A percentile compares a stretch with the other conserved stretches of the same genome.
These are phyloP conservation scores for Patella depressa DNA, from an alignment of 2,888 invertebrate species.

Conservation along the genomic window DNA sequence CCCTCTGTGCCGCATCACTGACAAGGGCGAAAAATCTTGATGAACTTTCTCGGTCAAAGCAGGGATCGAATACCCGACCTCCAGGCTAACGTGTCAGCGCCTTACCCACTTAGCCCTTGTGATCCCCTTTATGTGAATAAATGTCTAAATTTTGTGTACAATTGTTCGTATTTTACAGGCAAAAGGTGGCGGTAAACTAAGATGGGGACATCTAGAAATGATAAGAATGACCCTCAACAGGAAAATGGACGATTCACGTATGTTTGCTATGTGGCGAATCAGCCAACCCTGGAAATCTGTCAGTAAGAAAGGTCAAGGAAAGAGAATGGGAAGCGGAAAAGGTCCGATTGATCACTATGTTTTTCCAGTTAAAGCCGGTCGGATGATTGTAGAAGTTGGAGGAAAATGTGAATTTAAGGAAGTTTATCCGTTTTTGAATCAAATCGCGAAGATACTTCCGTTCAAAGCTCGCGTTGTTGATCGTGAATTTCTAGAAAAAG, in stretches of 20 bases:
- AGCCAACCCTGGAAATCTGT: conserved; percentile 97
- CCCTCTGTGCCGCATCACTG: too few relatives aligned
- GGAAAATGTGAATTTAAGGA: conserved; percentile 87
- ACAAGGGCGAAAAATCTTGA: too few relatives aligned
- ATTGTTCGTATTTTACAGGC: conserved; percentile 76
- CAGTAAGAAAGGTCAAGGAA: conserved; percentile 83
- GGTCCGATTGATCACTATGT: conserved; percentile 94
- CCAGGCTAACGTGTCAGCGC: too few relatives aligned
- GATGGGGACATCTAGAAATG: conserved; percentile 89
- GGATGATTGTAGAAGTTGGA: conserved; percentile 93
- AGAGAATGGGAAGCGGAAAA: conserved; percentile 97
- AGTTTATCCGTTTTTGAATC: conserved; percentile 72
- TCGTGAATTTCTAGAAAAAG: conserved; percentile 81
- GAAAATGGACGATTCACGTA: conserved; percentile 83
- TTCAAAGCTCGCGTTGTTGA: conserved; percentile 89
- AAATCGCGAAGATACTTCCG: conserved; percentile 86
- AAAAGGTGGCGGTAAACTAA: conserved; percentile 85
- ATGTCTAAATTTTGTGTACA: too few relatives aligned
- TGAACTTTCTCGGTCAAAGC: too few relatives aligned
- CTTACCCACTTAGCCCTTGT: too few relatives aligned
- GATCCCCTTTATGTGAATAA: too few relatives aligned
- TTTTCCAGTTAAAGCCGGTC: conserved; percentile 90
- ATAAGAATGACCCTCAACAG: conserved; percentile 83
- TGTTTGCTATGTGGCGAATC: conserved; percentile 96
- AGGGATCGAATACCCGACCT: too few relatives aligned